Percentiles rank a stretch among this genome's conserved stretches.
Conservation (phyloP, 2,113 vertebrate genomes). For the Paradoxurus hermaphroditus region DNA sequence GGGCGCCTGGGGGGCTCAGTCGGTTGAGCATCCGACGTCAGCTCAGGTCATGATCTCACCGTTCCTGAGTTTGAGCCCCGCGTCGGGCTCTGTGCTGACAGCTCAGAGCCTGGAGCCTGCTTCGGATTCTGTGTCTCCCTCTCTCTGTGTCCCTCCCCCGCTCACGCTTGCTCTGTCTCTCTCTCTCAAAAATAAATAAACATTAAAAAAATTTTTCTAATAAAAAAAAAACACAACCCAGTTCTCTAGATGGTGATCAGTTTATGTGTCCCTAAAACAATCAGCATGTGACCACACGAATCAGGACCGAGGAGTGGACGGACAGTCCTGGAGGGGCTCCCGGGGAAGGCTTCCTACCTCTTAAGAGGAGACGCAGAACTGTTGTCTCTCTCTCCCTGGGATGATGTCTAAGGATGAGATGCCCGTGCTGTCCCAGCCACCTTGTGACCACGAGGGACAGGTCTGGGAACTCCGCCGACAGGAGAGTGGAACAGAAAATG, state of each 20-base stretch:
- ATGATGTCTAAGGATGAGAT: neutral
- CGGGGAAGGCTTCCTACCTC: neutral
- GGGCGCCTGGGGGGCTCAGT: too few relatives aligned
- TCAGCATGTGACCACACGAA: fast-evolving
- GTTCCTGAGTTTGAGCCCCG: too few relatives aligned
- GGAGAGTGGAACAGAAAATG: neutral
- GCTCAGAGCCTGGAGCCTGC: too few relatives aligned
- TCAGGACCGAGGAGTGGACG: fast-evolving
- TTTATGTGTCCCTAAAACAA: neutral
- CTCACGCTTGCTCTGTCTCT: too few relatives aligned
- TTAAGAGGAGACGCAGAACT: neutral
- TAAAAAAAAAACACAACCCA: too few relatives aligned
- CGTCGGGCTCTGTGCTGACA: too few relatives aligned
- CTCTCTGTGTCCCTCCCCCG: too few relatives aligned
- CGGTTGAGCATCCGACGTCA: too few relatives aligned
- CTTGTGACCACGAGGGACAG: neutral
- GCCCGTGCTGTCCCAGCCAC: neutral
- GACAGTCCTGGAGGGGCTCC: neutral
- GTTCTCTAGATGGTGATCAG: fast-evolving
- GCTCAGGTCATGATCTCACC: too few relatives aligned
- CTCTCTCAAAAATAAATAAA: too few relatives aligned
- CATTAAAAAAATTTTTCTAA: too few relatives aligned
- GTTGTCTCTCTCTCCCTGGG: neutral
- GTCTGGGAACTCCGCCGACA: neutral
- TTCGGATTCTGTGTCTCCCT: too few relatives aligned